Base-by-base conservation (phyloP, 1,140 invertebrate species). In the Heliconius melpomene region DNA sequence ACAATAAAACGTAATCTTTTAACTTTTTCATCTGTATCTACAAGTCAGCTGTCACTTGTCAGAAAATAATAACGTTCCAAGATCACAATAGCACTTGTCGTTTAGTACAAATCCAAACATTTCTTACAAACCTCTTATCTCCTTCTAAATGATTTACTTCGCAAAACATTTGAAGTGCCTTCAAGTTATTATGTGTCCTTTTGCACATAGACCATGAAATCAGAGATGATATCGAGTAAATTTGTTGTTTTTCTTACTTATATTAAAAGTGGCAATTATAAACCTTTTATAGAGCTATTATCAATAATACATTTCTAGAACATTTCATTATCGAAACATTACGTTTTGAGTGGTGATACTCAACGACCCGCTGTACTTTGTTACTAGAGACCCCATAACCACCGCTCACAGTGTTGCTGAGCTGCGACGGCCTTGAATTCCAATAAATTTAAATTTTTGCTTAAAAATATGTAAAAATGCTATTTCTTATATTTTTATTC, bases 91-190 rank as follows among this genome's bases (percentile, higher is more conserved):
- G 23, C 26, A 66, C 60, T 66, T n/a, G 60, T 26, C 57, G 57
- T 66, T 66, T 66, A 29, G 60, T 66, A 66, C 60, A 66, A 66
- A 66, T 66, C 60, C 60, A 66, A 66, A 66, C n/a, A 66, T 66
- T 66, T 66, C 60, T 70, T 70, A 40, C n/a, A 46, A 77, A 32
- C 26, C 46, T 26, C 26, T 77, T 77, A 77, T 77, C 75, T 77
- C 75, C 29, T 77, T 77, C 60, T 70, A 71, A 77, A 66, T 77
- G 52, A 77, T 77, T 77, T 77, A 71, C 54, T 77, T 36, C 23
- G 54, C 75, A 70, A 77, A 77, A 77, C 75, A 70, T 77, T 77
- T 70, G 57, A 46, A 66, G 18, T 23, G 18, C 74, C 74, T 46
- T 71, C 40, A 26, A 77, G 75, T 70, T 77, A 66, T 75, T 66